phyloP scores from a whole-genome alignment of 2,888 invertebrate species.

The Papilio elwesi region DNA sequence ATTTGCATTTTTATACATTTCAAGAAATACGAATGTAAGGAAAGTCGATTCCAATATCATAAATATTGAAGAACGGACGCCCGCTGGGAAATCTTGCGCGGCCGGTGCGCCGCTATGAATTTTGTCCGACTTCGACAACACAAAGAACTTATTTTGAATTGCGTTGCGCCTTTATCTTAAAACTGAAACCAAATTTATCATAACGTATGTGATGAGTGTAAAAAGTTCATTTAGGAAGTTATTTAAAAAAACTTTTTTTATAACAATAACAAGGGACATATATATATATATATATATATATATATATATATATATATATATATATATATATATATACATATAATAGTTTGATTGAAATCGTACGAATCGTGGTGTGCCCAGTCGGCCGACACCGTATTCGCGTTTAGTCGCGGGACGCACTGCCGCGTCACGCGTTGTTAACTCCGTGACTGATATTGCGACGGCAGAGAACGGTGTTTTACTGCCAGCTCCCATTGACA shows the following conservation, averaged over 20 bases:
- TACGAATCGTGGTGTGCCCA: no score
- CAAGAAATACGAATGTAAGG: conserved; percentile 10
- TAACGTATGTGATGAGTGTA: neutral
- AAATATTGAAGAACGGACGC: conserved; percentile 25
- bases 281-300: no score
- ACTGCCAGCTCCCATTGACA: neutral
- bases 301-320: no score
- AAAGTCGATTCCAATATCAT: conserved; percentile 29
- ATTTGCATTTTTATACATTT: neutral
- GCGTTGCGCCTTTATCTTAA: neutral
- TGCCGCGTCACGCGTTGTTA: neutral
- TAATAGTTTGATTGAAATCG: no score
- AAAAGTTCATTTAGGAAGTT: neutral
- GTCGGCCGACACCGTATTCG: no score
- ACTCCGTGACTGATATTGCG: neutral
- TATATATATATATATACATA: no score
- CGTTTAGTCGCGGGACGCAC: neutral
- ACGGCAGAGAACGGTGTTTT: neutral
- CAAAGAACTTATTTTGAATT: neutral
- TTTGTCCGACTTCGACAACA: neutral
- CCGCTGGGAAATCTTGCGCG: conserved; percentile 17
- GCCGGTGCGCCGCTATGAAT: neutral
- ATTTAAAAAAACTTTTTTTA: no score
- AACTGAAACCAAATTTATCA: no score
- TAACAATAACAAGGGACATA: no score